phyloP scores from a whole-genome alignment of 2,888 invertebrate genomes.

The Zygaena filipendulae region DNA sequence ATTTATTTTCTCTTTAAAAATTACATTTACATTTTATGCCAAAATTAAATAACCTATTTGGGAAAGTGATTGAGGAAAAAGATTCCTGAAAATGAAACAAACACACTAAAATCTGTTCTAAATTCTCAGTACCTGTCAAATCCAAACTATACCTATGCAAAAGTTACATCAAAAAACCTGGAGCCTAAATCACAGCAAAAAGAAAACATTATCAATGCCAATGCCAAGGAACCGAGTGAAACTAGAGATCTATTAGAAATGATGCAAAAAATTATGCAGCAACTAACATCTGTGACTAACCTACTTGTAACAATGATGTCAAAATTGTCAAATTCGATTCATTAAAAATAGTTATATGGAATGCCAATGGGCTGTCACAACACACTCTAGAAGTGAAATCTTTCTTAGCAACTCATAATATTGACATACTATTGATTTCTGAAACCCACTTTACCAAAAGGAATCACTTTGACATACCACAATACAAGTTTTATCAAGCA shows the following conservation, averaged over 20 bases:
- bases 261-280: conserved; percentile 6
- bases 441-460: conserved; percentile 17
- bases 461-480: conserved; percentile 12
- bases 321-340: conserved; percentile 4
- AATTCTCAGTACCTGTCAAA: too few species aligned
- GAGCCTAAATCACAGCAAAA: too few species aligned
- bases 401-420: conserved; percentile 4
- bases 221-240: not conserved
- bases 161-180: too few species aligned
- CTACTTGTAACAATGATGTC: conserved; percentile 9
- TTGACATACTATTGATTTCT: conserved; percentile 12
- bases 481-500: conserved; percentile 6
- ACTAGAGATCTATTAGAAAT: not conserved
- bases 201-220: not conserved
- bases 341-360: conserved; percentile 7
- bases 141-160: not conserved
- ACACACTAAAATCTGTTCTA: too few species aligned
- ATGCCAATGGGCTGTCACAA: conserved; percentile 9
- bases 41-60: too few species aligned
- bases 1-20: too few species aligned
- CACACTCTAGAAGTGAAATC: conserved; percentile 6
- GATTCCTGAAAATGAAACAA: not conserved
- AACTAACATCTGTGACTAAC: conserved; percentile 8
- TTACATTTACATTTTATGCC: too few species aligned
- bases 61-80: not conserved